These are phyloP conservation scores for Endomychus coccineus DNA, from an alignment of 2,888 invertebrate genomes.

Conservation along the genomic window DNA sequence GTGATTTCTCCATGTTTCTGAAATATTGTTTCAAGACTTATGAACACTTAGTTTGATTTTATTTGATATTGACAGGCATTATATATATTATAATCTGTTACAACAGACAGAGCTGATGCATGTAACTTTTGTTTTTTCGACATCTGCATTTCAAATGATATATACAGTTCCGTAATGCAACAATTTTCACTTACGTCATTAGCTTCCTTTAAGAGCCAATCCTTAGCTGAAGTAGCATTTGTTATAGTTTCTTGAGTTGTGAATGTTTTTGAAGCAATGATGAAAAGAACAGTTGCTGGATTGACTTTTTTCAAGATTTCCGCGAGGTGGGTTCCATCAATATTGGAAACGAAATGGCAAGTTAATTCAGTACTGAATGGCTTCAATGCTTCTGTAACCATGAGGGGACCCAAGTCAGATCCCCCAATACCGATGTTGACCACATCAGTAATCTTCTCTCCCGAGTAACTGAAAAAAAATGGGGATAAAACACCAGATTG, in stretches of 20 bases:
- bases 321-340: constrained; percentile 97
- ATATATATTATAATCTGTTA: not conserved
- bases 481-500: no score
- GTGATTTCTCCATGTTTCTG: no score
- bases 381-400: constrained; percentile 98
- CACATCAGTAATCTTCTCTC: constrained; percentile 91
- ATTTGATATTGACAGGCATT: no score
- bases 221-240: constrained; percentile 95
- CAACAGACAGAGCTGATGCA: no score
- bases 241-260: constrained; percentile 99
- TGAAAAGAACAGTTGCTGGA: constrained; percentile 93
- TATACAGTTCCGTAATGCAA: not conserved
- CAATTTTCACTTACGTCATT: constrained; percentile 63
- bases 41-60: no score
- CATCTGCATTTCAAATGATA: constrained; percentile 1
- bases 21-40: no score
- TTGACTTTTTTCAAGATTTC: constrained; percentile 84
- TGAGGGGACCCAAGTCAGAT: constrained; percentile 95
- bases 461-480: constrained; percentile 61
- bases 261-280: constrained; percentile 98
- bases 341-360: constrained; percentile 96
- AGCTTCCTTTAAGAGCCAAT: constrained; percentile 82
- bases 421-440: constrained; percentile 99
- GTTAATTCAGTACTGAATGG: constrained; percentile 81
- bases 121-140: no score